Conservation (phyloP, 2,797 vertebrate genomes). For the Amblyopsis hoosieri region DNA sequence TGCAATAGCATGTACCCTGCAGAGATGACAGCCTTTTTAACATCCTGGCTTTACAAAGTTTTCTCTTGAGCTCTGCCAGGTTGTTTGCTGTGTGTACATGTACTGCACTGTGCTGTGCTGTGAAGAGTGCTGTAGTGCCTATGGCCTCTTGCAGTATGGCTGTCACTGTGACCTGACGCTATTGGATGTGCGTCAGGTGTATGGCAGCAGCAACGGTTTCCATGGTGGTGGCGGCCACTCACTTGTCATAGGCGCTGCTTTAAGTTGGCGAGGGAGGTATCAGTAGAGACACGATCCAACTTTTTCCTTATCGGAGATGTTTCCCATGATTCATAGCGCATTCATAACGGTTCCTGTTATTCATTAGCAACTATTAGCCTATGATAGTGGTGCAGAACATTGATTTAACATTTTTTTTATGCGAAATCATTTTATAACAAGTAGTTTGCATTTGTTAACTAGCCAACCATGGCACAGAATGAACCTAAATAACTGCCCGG, state of each 20-base stretch:
- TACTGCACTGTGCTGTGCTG: neutral
- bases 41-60: neutral
- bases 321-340: too few relatives aligned
- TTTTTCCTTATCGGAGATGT: too few relatives aligned
- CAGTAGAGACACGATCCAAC: too few relatives aligned
- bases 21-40: neutral
- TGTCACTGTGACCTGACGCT: constrained; percentile 72
- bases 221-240: constrained; percentile 62
- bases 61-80: neutral
- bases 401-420: too few relatives aligned
- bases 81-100: constrained; percentile 10
- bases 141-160: constrained; percentile 51
- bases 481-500: too few relatives aligned
- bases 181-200: constrained; percentile 83
- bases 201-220: constrained; percentile 53
- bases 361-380: too few relatives aligned
- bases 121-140: constrained; percentile 22
- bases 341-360: too few relatives aligned
- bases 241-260: constrained; percentile 71
- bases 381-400: too few relatives aligned
- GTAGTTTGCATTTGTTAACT: too few relatives aligned
- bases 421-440: too few relatives aligned
- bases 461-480: too few relatives aligned
- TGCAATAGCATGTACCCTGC: neutral
- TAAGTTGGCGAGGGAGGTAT: constrained; percentile 46